Percentiles rank a stretch among this genome's conserved stretches.
Conservation (phyloP, 1,140 invertebrate species). For the Diprion similis region DNA sequence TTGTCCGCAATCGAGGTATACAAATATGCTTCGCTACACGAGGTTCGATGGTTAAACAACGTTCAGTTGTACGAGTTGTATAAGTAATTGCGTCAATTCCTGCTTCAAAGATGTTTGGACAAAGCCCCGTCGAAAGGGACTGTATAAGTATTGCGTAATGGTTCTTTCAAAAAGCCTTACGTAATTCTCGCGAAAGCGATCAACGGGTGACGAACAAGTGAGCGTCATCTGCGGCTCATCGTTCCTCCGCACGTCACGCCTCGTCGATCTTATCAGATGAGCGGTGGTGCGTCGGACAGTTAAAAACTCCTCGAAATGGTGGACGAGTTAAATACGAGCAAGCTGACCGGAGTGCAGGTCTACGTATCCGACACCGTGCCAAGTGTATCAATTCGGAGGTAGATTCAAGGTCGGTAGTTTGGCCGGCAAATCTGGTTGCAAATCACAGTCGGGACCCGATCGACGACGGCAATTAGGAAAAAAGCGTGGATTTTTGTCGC, state of each 20-base stretch:
- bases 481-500: slow-evolving; percentile 51
- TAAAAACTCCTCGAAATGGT: not conserved
- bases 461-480: slow-evolving; percentile 55
- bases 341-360: too few relatives aligned
- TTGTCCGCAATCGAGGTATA: not conserved
- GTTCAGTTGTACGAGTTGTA: not conserved
- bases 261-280: too few relatives aligned
- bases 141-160: not conserved
- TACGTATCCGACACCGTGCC: too few relatives aligned
- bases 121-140: slow-evolving; percentile 6
- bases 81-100: slow-evolving; percentile 5
- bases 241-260: too few relatives aligned
- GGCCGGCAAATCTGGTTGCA: not conserved
- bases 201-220: not conserved
- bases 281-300: too few relatives aligned
- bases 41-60: not conserved
- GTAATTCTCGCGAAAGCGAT: slow-evolving; percentile 1
- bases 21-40: not conserved
- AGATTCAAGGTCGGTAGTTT: too few relatives aligned
- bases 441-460: slow-evolving; percentile 31
- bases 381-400: too few relatives aligned
- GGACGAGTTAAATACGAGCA: too few relatives aligned
- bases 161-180: not conserved
- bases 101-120: not conserved
- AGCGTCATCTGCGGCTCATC: too few relatives aligned